Base-by-base conservation (phyloP, 1,140 invertebrate genomes). In the Zeugodacus cucurbitae region DNA sequence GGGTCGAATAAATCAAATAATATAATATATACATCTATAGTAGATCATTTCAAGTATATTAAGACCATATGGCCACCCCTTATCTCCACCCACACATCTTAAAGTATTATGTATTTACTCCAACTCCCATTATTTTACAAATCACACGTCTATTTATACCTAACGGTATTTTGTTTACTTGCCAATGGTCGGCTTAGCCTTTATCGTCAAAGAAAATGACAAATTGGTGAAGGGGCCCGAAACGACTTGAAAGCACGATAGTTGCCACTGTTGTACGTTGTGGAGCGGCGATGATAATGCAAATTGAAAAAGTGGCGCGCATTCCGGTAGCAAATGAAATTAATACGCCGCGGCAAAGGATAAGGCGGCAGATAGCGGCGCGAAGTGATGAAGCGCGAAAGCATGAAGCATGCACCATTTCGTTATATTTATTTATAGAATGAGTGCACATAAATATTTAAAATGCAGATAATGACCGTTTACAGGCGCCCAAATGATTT, bases 271-370 rank as follows among this genome's bases (percentile, higher is more conserved):
- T 78, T 48, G 41, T n/a, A 44, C 74, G 41, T 11, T 48, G 37
- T 17, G 26, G 22, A 59, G 0, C 22, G 48, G 37, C 41, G 17
- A 22, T 48, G 74, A 41, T 78, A 41, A 78, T 20, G 37, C 22
- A 48, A 78, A 48, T 44, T 44, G 37, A 78, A 78, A 78, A 78
- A 78, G 37, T 78, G 41, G 20, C 34, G 74, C 67, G 41, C 20
- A 82, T 48, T 48, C 37, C 74, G 34, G 74, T 82, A 82, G 41
- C 41, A 29, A 48, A 48, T 82, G 70, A 82, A 82, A 82, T 29
- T 44, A 48, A 82, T 48, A 82, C 44, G 26, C 41, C 22, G 37
- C 32, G 6, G 5, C 37, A n/a, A 3, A 74, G 34, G 70, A 74
- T 74, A 41, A 74, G 2, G 17, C 4, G 0, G 32, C 32, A 74